Conservation (phyloP, 1,140 invertebrate species). For the Apis cerana region DNA sequence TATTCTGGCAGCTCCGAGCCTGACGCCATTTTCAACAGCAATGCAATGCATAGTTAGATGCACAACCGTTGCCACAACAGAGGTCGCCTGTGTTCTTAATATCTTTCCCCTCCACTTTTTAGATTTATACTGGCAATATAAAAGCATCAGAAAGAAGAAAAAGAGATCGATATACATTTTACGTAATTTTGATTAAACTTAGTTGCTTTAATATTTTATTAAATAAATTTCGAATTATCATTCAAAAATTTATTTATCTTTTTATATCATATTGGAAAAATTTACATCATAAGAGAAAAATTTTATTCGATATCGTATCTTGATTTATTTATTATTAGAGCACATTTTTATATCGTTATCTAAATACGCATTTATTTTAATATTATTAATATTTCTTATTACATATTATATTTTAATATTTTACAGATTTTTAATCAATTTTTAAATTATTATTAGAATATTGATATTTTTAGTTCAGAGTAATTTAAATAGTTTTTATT, state of each 20-base stretch:
- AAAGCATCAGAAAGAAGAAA: conserved; percentile 6
- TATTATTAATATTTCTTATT: no score
- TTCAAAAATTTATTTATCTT: no score
- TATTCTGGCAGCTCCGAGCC: conserved; percentile 78
- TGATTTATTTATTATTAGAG: not conserved
- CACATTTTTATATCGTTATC: not conserved
- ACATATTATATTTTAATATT: no score
- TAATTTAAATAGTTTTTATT: not conserved
- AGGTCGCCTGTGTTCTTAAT: conserved; percentile 52
- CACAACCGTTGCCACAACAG: conserved; percentile 47
- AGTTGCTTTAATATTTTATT: no score
- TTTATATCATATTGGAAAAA: no score
- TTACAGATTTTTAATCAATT: no score
- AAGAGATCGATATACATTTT: not conserved
- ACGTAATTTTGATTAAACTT: not conserved
- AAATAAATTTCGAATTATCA: not conserved
- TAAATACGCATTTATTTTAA: not conserved
- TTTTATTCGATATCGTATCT: not conserved
- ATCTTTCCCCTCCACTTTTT: conserved; percentile 11
- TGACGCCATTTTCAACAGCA: conserved; percentile 82
- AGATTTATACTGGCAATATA: not conserved
- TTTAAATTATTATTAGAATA: no score
- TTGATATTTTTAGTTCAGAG: not conserved
- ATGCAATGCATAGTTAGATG: conserved; percentile 66
- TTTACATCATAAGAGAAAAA: no score